Conservation (phyloP, 2,888 invertebrate genomes). For the Cataglyphis rosenhaueri region DNA sequence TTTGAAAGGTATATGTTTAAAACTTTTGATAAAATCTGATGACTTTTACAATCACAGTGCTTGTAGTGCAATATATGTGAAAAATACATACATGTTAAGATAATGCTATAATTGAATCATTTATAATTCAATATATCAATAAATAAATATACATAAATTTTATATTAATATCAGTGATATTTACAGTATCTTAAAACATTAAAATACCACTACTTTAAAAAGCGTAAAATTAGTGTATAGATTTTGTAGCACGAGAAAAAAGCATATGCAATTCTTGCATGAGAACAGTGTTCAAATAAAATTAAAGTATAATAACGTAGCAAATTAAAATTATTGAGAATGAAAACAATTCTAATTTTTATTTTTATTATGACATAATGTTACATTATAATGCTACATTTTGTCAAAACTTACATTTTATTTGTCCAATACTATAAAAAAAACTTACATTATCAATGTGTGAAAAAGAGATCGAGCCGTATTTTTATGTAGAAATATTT, state of each 20-base stretch:
- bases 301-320: not conserved
- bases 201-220: not conserved
- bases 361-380: not conserved
- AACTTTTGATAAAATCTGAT: not conserved
- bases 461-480: not conserved
- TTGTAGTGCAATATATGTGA: not conserved
- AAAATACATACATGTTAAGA: not conserved
- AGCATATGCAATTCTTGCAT: not conserved
- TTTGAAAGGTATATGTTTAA: constrained; percentile 42
- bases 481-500: not conserved
- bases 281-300: not conserved
- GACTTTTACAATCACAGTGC: not conserved
- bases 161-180: not conserved
- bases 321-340: not conserved
- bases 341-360: not conserved
- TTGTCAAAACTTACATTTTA: not conserved
- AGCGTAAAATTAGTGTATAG: not conserved
- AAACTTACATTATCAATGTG: not conserved
- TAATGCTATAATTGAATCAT: not conserved
- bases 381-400: not conserved
- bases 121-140: not conserved
- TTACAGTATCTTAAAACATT: not conserved
- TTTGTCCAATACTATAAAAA: not conserved
- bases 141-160: not conserved
- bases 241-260: not conserved